Conservation (phyloP, 2,888 invertebrate species). For the Lottia gigantea region DNA sequence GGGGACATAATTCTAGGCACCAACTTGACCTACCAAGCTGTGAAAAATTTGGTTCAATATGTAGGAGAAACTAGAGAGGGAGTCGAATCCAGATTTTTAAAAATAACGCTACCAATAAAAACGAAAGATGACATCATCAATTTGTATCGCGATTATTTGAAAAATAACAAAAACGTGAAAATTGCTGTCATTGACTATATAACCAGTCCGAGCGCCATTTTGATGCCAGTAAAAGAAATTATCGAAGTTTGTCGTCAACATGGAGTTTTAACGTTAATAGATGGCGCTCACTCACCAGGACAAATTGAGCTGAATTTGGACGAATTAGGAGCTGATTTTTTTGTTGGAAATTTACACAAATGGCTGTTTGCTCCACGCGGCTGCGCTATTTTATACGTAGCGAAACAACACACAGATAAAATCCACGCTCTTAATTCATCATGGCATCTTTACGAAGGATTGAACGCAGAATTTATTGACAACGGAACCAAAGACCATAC, state of each 20-base stretch:
- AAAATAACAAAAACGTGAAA: constrained; percentile 43
- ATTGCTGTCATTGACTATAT: constrained; percentile 56
- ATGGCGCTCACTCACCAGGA: constrained; percentile 64
- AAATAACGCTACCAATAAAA: constrained; percentile 44
- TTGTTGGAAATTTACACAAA: constrained; percentile 62
- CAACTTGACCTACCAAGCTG: constrained; percentile 41
- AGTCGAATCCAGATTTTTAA: constrained; percentile 29
- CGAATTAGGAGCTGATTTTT: constrained; percentile 58
- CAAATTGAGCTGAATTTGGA: constrained; percentile 53
- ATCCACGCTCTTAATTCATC: constrained; percentile 45
- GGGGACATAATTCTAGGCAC: constrained; percentile 48
- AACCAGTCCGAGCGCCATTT: constrained; percentile 53
- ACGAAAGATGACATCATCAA: constrained; percentile 42
- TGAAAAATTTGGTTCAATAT: constrained; percentile 28
- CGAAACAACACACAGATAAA: constrained; percentile 37
- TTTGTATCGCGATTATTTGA: constrained; percentile 41
- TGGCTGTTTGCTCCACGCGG: constrained; percentile 60
- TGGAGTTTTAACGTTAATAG: constrained; percentile 53
- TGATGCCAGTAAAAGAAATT: constrained; percentile 56
- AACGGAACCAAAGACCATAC: constrained; percentile 46
- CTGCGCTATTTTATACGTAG: constrained; percentile 57
- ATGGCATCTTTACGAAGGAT: constrained; percentile 30
- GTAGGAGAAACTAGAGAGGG: constrained; percentile 22
- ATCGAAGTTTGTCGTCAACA: constrained; percentile 47
- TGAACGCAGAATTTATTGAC: constrained; percentile 40